Percentiles rank a stretch among this genome's conserved stretches.
Conservation (phyloP, 2,888 invertebrate genomes). For the Apantesis nais region DNA sequence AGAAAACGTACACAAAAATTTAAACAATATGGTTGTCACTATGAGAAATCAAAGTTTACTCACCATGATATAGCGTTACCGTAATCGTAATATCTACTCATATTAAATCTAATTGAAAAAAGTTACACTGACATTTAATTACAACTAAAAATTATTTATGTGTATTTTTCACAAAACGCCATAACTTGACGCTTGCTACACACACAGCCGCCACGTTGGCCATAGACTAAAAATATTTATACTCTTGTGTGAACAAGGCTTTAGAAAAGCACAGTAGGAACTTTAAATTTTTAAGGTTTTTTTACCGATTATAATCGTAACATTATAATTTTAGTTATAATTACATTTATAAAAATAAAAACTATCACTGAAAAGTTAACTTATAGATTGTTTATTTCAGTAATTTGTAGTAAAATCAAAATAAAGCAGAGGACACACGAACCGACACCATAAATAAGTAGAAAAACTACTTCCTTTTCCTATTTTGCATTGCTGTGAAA, state of each 20-base stretch:
- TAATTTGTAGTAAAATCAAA: background rate
- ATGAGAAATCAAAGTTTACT: conserved; percentile 64
- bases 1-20: conserved; percentile 74
- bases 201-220: conserved; percentile 75
- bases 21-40: conserved; percentile 78
- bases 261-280: conserved; percentile 28
- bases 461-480: conserved; percentile 65
- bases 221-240: conserved; percentile 68
- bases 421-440: conserved; percentile 41
- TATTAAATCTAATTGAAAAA: conserved; percentile 71
- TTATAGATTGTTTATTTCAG: background rate
- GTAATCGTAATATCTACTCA: conserved; percentile 86
- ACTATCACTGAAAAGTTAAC: background rate
- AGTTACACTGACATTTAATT: conserved; percentile 67
- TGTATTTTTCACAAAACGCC: conserved; percentile 73
- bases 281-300: background rate
- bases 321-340: background rate
- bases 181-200: conserved; percentile 74
- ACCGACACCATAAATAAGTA: conserved; percentile 31
- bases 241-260: conserved; percentile 48
- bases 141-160: conserved; percentile 65
- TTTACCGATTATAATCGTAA: background rate
- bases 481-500: conserved; percentile 57
- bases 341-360: background rate
- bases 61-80: conserved; percentile 84